These are phyloP conservation scores for Chrysodeixis includens DNA, from an alignment of 2,888 invertebrate genomes.

Conservation along the genomic window DNA sequence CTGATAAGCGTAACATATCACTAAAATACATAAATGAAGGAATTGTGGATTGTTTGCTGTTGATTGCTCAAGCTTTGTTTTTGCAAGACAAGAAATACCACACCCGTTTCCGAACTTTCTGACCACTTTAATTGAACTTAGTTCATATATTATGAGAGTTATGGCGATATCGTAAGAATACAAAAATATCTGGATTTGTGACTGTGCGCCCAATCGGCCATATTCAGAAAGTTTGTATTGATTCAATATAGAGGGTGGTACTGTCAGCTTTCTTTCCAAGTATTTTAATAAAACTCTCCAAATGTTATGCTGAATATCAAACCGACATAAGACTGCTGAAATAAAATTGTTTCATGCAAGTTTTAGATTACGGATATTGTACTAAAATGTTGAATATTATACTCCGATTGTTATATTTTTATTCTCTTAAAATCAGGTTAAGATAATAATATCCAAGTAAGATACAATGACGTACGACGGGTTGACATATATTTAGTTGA, in stretches of 20 bases:
- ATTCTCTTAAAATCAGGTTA: neutral
- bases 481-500: no score
- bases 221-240: constrained; percentile 57
- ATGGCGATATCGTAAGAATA: constrained; percentile 11
- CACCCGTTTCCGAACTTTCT: constrained; percentile 33
- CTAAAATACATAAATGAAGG: no score
- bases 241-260: constrained; percentile 41
- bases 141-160: constrained; percentile 16
- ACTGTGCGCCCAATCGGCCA: constrained; percentile 29
- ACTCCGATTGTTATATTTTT: neutral
- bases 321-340: constrained; percentile 25
- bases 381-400: neutral
- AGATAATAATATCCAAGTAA: no score
- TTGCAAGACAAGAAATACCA: no score
- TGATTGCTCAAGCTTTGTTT: no score
- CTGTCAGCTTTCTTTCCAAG: constrained; percentile 39
- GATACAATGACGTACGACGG: no score
- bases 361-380: neutral
- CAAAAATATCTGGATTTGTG: constrained; percentile 29
- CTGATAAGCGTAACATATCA: no score
- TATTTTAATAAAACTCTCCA: constrained; percentile 56
- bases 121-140: constrained; percentile 38
- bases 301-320: constrained; percentile 37
- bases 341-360: constrained; percentile 1
- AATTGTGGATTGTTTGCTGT: no score